Percentiles rank a stretch among this genome's conserved stretches.
Conservation (phyloP, 1,140 invertebrate species). For the Papilio polytes region DNA sequence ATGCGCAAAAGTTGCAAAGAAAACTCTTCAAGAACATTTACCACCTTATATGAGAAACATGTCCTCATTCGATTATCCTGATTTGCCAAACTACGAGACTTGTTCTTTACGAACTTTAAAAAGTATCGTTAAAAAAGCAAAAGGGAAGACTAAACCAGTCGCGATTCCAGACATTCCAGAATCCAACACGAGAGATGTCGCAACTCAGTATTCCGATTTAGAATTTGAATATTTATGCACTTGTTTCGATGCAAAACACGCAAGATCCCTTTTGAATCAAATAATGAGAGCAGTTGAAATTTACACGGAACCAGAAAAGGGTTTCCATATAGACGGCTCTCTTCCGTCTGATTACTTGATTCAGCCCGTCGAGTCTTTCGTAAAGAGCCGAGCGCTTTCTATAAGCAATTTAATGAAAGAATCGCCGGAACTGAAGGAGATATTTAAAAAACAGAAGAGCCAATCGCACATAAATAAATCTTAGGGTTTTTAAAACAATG, state of each 20-base stretch:
- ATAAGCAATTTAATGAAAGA: conserved; percentile 49
- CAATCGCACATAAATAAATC: background rate
- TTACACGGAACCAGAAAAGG: conserved; percentile 32
- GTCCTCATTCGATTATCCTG: conserved; percentile 58
- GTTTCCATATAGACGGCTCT: conserved; percentile 51
- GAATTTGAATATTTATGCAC: conserved; percentile 65
- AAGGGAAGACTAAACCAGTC: conserved; percentile 43
- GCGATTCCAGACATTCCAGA: conserved; percentile 39
- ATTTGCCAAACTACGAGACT: conserved; percentile 65
- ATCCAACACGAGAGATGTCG: conserved; percentile 56
- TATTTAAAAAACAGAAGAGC: conserved; percentile 55
- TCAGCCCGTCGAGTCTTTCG: conserved; percentile 44
- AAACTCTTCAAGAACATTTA: conserved; percentile 66
- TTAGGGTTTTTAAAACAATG: background rate
- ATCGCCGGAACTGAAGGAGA: conserved; percentile 52
- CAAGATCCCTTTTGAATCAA: conserved; percentile 53
- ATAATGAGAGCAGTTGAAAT: conserved; percentile 44
- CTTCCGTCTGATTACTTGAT: conserved; percentile 49
- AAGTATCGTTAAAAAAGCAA: conserved; percentile 56
- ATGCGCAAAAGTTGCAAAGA: conserved; percentile 65
- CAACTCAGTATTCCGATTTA: conserved; percentile 65
- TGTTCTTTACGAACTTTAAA: conserved; percentile 62
- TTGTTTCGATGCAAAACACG: conserved; percentile 64
- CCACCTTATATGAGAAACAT: conserved; percentile 72
- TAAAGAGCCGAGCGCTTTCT: conserved; percentile 50